phyloP scores from a whole-genome alignment of 2,888 invertebrate species.

The Nemoura dubitans region DNA sequence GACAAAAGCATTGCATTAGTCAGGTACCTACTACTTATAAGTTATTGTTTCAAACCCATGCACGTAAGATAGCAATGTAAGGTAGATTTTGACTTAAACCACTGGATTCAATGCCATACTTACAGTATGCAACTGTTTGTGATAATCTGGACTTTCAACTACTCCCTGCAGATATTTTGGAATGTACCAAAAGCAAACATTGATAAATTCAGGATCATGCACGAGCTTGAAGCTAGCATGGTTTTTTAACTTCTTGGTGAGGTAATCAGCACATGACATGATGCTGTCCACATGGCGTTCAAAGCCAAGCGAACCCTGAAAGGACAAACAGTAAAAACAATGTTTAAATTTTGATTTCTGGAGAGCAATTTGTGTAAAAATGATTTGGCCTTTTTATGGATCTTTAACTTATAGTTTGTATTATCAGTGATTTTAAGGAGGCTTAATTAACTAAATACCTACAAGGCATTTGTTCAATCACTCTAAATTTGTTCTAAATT shows the following conservation, averaged over 20 bases:
- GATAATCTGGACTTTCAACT: conserved; percentile 56
- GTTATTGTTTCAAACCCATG: conserved; percentile 13
- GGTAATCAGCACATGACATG: conserved; percentile 62
- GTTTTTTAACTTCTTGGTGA: conserved; percentile 59
- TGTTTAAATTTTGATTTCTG: not conserved
- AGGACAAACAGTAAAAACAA: conserved; percentile 30
- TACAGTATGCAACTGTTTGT: conserved; percentile 60
- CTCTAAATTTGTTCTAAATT: too few relatives aligned
- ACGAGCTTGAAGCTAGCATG: conserved; percentile 61
- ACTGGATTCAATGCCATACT: too few relatives aligned
- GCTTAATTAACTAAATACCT: too few relatives aligned
- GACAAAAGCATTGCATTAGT: conserved; percentile 16
- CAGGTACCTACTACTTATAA: conserved; percentile 30
- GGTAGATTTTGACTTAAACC: too few relatives aligned
- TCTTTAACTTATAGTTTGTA: too few relatives aligned
- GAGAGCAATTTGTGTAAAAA: too few relatives aligned
- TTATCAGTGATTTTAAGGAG: too few relatives aligned
- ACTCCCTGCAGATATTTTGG: conserved; percentile 62
- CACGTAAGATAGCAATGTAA: not conserved
- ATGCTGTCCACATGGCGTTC: conserved; percentile 64
- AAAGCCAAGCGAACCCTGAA: conserved; percentile 63
- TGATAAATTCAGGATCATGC: conserved; percentile 68
- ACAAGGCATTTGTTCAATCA: too few relatives aligned
- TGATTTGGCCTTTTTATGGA: too few relatives aligned
- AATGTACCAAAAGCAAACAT: conserved; percentile 78